A percentile compares a stretch with the other conserved stretches of the same genome.
These are phyloP conservation scores for Dipodomys spectabilis DNA, from an alignment of 2,113 vertebrate genomes.

Conservation along the genomic window DNA sequence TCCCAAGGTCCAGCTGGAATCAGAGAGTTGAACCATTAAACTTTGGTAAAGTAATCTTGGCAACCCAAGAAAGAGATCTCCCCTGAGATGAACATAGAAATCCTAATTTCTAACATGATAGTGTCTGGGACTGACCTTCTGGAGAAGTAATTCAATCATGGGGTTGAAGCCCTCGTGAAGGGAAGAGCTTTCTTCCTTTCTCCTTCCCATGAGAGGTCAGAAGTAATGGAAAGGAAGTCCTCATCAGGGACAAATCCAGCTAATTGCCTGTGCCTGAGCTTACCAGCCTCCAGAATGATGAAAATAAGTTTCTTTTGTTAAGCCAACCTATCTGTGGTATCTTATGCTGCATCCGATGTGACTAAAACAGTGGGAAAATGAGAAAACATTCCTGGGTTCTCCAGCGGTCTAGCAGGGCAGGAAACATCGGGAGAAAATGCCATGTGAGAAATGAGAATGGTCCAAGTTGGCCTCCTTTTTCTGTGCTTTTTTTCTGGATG, in stretches of 20 bases:
- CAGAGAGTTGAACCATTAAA: not conserved
- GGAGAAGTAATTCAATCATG: not conserved
- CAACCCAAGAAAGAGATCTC: not conserved
- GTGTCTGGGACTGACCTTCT: not conserved
- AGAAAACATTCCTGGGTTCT: not conserved
- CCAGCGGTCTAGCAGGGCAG: not conserved
- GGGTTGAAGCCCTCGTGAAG: not conserved
- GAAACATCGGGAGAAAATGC: not conserved
- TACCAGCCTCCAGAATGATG: not conserved
- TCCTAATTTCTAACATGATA: not conserved
- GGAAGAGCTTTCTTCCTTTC: not conserved
- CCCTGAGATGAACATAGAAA: not conserved
- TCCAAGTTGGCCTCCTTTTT: not conserved
- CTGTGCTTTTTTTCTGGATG: not conserved
- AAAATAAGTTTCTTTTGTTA: not conserved
- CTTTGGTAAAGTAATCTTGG: not conserved
- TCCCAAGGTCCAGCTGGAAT: not conserved
- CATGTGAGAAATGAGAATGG: not conserved
- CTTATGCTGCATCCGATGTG: not conserved
- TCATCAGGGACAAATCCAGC: not conserved
- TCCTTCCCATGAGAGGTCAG: not conserved
- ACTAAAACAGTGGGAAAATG: not conserved
- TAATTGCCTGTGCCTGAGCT: not conserved
- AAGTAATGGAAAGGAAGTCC: not conserved
- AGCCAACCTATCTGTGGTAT: not conserved